Evolutionary conservation across 1,140 invertebrate species (phyloP).

Genomic region (Pollicipes pollicipes): DNA sequence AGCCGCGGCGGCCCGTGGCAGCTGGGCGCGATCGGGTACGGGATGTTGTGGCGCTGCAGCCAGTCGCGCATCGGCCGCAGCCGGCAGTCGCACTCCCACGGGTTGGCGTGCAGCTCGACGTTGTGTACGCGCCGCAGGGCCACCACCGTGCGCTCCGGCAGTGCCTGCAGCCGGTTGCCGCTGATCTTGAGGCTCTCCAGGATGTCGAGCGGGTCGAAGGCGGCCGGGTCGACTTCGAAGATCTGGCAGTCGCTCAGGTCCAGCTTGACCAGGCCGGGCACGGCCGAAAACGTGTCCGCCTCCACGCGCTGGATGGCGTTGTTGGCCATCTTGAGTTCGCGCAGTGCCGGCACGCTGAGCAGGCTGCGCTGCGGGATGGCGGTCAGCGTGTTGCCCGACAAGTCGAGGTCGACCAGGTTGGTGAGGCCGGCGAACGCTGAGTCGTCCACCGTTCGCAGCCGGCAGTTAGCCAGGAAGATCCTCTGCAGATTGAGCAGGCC

Average conservation of each 20-base stretch:
- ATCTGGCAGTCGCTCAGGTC: constrained; percentile 65
- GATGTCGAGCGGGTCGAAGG: constrained; percentile 58
- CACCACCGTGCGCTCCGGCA: constrained; percentile 28
- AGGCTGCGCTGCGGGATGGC: constrained; percentile 58
- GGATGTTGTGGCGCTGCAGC: constrained; percentile 51
- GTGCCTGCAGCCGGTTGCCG: constrained; percentile 52
- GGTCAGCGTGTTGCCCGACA: constrained; percentile 59
- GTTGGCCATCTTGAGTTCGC: constrained; percentile 56
- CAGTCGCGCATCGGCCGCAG: constrained; percentile 53
- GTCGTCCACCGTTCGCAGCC: constrained; percentile 52
- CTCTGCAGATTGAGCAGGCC: constrained; percentile 70
- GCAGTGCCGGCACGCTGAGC: constrained; percentile 52
- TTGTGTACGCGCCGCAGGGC: constrained; percentile 39
- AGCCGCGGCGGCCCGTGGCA: constrained; percentile 53
- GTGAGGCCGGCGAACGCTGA: constrained; percentile 60
- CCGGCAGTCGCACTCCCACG: constrained; percentile 73
- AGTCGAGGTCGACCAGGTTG: constrained; percentile 72
- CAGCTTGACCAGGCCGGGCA: constrained; percentile 53
- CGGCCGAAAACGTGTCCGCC: constrained; percentile 48
- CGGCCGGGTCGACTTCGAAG: constrained; percentile 50
- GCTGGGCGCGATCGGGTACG: constrained; percentile 45
- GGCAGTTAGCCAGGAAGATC: constrained; percentile 57
- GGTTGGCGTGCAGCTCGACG: constrained; percentile 63
- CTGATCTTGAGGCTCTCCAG: constrained; percentile 68
- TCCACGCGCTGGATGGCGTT: constrained; percentile 57